Evolutionary conservation across 2,797 vertebrate genomes (phyloP).

Genomic region (Cryptoprocta ferox): DNA sequence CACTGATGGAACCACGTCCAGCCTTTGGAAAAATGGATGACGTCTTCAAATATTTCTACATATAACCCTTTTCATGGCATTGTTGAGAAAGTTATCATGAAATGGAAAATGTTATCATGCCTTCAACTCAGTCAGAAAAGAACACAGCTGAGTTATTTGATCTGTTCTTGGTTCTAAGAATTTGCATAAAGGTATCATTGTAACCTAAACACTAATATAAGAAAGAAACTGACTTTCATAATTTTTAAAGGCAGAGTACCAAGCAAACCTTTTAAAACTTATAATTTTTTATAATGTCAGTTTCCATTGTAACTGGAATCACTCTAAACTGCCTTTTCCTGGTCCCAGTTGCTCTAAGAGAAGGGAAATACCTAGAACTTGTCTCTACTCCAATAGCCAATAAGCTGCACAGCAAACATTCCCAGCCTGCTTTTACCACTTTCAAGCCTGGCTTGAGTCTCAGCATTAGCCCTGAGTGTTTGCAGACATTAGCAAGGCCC

Average conservation of each 20-base stretch:
- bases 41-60: neutral
- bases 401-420: neutral
- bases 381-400: neutral
- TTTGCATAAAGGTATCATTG: neutral
- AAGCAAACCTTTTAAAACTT: neutral
- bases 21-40: neutral
- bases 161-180: constrained; percentile 40
- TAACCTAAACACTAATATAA: neutral
- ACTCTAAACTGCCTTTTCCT: neutral
- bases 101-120: neutral
- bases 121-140: neutral
- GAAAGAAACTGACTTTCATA: neutral
- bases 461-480: neutral
- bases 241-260: constrained; percentile 12
- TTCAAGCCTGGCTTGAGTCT: neutral
- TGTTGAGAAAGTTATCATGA: constrained; percentile 15
- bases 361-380: neutral
- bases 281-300: neutral
- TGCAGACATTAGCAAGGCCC: neutral
- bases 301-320: neutral
- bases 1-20: neutral
- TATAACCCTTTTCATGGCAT: neutral
- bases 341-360: neutral
- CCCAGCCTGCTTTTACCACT: too few relatives aligned
- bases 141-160: neutral